Evolutionary conservation across 2,113 vertebrate species (phyloP), one percentile per base, ranked within the genome.

Genomic region (Aepyceros melampus): DNA sequence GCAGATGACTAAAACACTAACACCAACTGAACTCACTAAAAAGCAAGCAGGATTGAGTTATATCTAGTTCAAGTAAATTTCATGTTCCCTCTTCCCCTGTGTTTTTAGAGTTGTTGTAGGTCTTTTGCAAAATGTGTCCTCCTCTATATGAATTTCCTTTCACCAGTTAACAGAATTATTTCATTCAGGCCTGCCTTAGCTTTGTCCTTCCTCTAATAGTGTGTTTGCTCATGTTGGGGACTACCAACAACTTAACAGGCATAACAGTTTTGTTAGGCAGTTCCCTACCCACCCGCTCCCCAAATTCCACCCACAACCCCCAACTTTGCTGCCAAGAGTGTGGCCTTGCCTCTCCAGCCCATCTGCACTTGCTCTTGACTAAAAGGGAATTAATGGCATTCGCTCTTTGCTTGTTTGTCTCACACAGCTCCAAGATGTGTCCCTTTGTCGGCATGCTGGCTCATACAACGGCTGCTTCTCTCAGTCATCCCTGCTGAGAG

Each of bases 381-480:
- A 95, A 98, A 98, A 97, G 82, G 98, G 98, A 98, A 98, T 98
- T 94, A 97, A 98, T 98, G 97, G 93, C 96, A 97, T 98, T 98
- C 64, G 64, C 97, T 97, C 94, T 96, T 98, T 33, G 90, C 96
- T 91, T 98, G 98, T 98, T 98, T 98, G 97, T 97, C 94, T 98
- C 98, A 97, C 78, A 97, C 67, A 87, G 53, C 43, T 98, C 98
- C 97, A 95, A 98, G 97, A 98, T 81, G 94, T 95, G 95, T 98
- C 97, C 97, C 97, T 98, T 97, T 98, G 97, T 98, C 88, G 33
- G 97, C 96, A 89, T 93, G 95, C 90, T 96, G 95, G 93, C 96
- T 98, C 96, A 87, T 97, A 96, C 84, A 98, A 95, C 98, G 99
- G 98, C 95, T 96, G 97, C 97, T 98, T 94, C 98, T 98, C 98